phyloP scores from a whole-genome alignment of 2,797 vertebrate genomes.

The Danio albolineatus region DNA sequence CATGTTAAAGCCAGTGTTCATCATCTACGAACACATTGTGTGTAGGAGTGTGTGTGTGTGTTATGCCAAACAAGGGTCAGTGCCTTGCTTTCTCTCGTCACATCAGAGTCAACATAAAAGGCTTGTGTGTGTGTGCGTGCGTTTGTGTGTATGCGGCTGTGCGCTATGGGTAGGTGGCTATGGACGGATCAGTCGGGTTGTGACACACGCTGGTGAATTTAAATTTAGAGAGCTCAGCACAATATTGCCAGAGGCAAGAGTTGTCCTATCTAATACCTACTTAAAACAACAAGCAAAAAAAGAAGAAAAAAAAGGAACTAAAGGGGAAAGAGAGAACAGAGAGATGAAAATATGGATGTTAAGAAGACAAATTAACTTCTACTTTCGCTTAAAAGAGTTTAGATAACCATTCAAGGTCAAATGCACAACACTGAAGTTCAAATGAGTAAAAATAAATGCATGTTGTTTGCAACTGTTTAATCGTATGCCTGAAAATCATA shows the following conservation, averaged over 20 bases:
- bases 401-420: conserved; percentile 11
- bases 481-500: neutral
- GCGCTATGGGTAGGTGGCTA: conserved; percentile 39
- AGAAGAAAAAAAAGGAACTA: neutral
- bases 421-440: conserved; percentile 11
- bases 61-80: conserved; percentile 48
- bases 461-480: neutral
- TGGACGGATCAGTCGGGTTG: conserved; percentile 56
- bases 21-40: conserved; percentile 42
- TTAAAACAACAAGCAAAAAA: conserved; percentile 45
- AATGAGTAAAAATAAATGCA: conserved; percentile 10
- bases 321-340: conserved; percentile 16
- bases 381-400: conserved; percentile 11
- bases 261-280: conserved; percentile 60
- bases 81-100: conserved; percentile 32
- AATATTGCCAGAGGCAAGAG: conserved; percentile 54
- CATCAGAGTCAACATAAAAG: conserved; percentile 44
- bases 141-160: conserved; percentile 23
- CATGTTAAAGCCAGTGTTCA: conserved; percentile 27
- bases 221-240: conserved; percentile 58
- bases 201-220: conserved; percentile 55
- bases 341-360: conserved; percentile 8
- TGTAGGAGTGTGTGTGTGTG: conserved; percentile 43
- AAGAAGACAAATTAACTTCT: conserved; percentile 24
- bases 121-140: neutral